phyloP scores from a whole-genome alignment of 2,113 vertebrate species.

The Nanger granti region DNA sequence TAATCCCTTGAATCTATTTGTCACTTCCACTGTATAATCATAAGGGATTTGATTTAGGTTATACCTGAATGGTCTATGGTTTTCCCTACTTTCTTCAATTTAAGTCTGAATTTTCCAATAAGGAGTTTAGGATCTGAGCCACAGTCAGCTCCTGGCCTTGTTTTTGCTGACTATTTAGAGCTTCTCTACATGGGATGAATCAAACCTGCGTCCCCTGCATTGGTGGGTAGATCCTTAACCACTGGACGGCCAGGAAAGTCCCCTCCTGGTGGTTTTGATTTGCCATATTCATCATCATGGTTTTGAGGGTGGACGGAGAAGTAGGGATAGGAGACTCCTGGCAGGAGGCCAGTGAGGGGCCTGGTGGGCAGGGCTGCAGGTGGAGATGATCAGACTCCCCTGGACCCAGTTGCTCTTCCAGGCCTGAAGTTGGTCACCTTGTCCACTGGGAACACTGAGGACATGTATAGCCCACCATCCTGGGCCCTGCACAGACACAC shows the following conservation, averaged over 20 bases:
- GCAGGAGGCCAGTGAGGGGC: not conserved
- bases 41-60: not conserved
- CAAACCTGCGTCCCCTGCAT: not conserved
- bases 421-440: not conserved
- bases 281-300: not conserved
- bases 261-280: not conserved
- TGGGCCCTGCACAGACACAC: not conserved
- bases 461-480: accelerated
- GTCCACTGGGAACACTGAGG: not conserved
- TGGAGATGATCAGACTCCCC: not conserved
- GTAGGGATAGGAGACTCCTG: not conserved
- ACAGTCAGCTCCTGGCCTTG: not conserved
- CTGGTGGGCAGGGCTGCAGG: not conserved
- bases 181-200: not conserved
- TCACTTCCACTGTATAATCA: not conserved
- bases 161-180: not conserved
- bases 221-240: not conserved
- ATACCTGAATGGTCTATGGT: not conserved
- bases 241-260: not conserved
- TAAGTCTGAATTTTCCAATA: not conserved
- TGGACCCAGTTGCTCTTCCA: not conserved
- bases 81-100: not conserved
- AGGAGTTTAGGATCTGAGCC: not conserved
- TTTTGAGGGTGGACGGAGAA: not conserved
- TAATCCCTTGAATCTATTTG: not conserved